Percentiles rank a stretch among this genome's conserved stretches.
Evolutionary conservation across 2,888 invertebrate species (phyloP).

Genomic region (Caenorhabditis sp.): DNA sequence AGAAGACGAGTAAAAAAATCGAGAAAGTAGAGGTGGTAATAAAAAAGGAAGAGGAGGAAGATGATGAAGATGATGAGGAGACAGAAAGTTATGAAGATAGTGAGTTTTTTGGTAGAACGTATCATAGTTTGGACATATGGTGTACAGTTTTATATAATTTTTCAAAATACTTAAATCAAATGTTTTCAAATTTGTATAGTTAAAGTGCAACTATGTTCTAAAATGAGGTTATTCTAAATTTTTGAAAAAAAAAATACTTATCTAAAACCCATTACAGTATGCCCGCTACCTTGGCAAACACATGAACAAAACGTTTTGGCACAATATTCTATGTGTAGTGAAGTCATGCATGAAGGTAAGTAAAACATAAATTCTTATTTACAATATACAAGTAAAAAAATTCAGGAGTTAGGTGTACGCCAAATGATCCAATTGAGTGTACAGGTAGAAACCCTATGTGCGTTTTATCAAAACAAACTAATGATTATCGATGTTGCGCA

Average conservation of each 20-base stretch:
- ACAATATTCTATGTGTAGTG: constrained; percentile 55
- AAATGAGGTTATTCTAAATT: too few relatives aligned
- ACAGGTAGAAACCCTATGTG: constrained; percentile 61
- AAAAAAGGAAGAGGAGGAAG: constrained; percentile 17
- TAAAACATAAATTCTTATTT: neutral
- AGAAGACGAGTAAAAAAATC: constrained; percentile 10
- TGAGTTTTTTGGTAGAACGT: too few relatives aligned
- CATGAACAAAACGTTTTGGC: constrained; percentile 62
- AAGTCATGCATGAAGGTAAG: constrained; percentile 52
- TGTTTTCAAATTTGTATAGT: too few relatives aligned
- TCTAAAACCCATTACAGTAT: constrained; percentile 58
- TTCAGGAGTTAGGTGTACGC: constrained; percentile 57
- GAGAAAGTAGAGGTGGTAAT: constrained; percentile 14
- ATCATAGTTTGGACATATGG: too few relatives aligned
- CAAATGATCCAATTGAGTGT: constrained; percentile 62
- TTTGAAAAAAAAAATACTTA: too few relatives aligned
- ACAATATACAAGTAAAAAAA: too few relatives aligned
- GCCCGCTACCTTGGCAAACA: constrained; percentile 64
- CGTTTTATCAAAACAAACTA: constrained; percentile 51
- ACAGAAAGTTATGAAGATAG: constrained; percentile 46
- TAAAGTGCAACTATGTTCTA: too few relatives aligned
- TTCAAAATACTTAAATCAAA: too few relatives aligned
- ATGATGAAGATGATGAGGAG: constrained; percentile 23
- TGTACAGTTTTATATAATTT: too few relatives aligned
- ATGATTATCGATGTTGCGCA: constrained; percentile 58